Percentiles rank a stretch among this genome's conserved stretches.
phyloP scores from a whole-genome alignment of 1,140 invertebrate genomes.

The Laupala kohalensis region DNA sequence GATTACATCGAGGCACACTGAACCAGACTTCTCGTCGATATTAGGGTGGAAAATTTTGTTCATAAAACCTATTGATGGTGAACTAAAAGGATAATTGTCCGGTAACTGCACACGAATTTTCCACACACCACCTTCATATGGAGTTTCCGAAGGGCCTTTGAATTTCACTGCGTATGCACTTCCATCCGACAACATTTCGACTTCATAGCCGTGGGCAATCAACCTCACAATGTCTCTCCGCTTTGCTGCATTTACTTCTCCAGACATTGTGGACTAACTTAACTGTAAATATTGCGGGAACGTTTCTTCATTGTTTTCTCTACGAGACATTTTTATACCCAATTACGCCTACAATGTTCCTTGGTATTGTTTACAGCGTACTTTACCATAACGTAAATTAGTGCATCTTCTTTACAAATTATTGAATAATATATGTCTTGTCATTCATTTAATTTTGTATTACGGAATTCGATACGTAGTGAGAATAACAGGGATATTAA shows the following conservation, averaged over 20 bases:
- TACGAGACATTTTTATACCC: too few relatives aligned
- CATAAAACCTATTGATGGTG: constrained; percentile 63
- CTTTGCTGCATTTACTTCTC: not conserved
- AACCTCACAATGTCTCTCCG: constrained; percentile 11
- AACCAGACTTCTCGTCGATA: constrained; percentile 62
- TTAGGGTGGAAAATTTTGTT: constrained; percentile 65
- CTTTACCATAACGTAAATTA: too few relatives aligned
- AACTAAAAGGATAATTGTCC: constrained; percentile 64
- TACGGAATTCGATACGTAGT: too few relatives aligned
- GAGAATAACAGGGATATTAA: too few relatives aligned
- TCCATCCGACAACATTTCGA: constrained; percentile 50
- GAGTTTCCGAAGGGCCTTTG: constrained; percentile 51
- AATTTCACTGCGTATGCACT: constrained; percentile 66
- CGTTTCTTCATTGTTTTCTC: too few relatives aligned
- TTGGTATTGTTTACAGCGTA: too few relatives aligned
- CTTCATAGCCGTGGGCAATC: constrained; percentile 57
- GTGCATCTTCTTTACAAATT: too few relatives aligned
- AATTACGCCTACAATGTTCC: too few relatives aligned
- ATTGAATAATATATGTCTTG: too few relatives aligned
- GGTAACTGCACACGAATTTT: constrained; percentile 58
- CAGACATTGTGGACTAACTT: not conserved
- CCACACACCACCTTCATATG: constrained; percentile 64
- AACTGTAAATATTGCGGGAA: too few relatives aligned
- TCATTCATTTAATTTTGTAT: too few relatives aligned
- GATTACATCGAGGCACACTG: constrained; percentile 64